Evolutionary conservation across 2,888 invertebrate genomes (phyloP).

Genomic region (Drosophila quinaria): DNA sequence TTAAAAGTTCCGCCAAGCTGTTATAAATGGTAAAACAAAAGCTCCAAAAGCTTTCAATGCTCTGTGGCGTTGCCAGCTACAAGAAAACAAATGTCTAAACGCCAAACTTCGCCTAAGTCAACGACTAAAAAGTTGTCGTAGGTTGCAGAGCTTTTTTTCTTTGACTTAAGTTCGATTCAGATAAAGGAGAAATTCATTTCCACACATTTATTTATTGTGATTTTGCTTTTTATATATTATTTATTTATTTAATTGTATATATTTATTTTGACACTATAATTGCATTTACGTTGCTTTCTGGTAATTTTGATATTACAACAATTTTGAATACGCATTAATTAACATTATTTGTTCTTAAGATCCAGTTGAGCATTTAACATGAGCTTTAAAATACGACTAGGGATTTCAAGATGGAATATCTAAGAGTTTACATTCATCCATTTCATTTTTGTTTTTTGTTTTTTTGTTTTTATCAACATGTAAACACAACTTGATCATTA

Average conservation of each 20-base stretch:
- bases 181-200: constrained; percentile 3
- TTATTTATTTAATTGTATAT: constrained; percentile 58
- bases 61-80: constrained; percentile 52
- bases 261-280: constrained; percentile 76
- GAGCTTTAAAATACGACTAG: constrained; percentile 50
- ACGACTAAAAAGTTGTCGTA: constrained; percentile 49
- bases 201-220: constrained; percentile 32
- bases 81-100: constrained; percentile 29
- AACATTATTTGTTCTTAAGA: constrained; percentile 47
- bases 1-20: constrained; percentile 69
- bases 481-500: constrained; percentile 36
- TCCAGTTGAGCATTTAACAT: constrained; percentile 42
- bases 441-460: constrained; percentile 3
- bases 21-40: constrained; percentile 68
- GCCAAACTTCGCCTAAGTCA: constrained; percentile 45
- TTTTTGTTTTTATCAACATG: constrained; percentile 16
- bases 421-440: constrained; percentile 46
- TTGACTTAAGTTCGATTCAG: neutral
- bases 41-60: constrained; percentile 54
- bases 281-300: constrained; percentile 67
- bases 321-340: constrained; percentile 53
- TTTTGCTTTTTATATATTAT: constrained; percentile 35
- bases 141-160: constrained; percentile 48
- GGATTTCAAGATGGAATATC: constrained; percentile 47
- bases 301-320: constrained; percentile 77